A percentile compares a stretch with the other conserved stretches of the same genome.
Conservation (phyloP, 2,888 invertebrate genomes). For the Drosophila tripunctata region DNA sequence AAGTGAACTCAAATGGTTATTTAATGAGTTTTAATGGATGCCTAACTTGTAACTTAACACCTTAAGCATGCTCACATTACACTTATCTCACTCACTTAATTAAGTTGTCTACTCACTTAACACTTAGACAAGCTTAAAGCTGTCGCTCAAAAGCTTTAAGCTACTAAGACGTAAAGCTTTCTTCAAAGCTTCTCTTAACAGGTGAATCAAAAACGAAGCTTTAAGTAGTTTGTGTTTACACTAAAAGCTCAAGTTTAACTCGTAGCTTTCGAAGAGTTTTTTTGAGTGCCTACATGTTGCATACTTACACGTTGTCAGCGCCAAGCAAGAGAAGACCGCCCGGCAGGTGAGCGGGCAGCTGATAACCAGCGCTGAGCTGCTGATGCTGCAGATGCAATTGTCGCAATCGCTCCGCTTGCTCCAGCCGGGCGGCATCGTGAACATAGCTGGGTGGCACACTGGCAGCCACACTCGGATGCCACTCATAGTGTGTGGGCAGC, state of each 20-base stretch:
- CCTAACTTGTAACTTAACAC: no score
- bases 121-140: not conserved
- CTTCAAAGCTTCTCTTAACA: not conserved
- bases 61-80: no score
- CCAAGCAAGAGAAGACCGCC: slow-evolving; percentile 39
- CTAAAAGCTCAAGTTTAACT: slow-evolving; percentile 35
- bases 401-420: slow-evolving; percentile 52
- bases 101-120: not conserved
- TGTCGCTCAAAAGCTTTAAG: not conserved
- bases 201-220: not conserved
- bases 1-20: no score
- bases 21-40: no score
- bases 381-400: slow-evolving; percentile 58
- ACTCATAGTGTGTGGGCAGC: slow-evolving; percentile 65
- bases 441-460: slow-evolving; percentile 67
- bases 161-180: not conserved
- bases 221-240: not conserved
- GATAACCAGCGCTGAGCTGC: slow-evolving; percentile 65
- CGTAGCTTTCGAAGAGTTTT: slow-evolving; percentile 14
- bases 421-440: slow-evolving; percentile 58
- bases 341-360: slow-evolving; percentile 53
- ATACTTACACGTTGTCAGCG: slow-evolving; percentile 34
- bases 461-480: slow-evolving; percentile 64
- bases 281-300: not conserved
- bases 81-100: not conserved